Base-by-base conservation (phyloP, 1,140 invertebrate species). In the Calycopis cecrops region DNA sequence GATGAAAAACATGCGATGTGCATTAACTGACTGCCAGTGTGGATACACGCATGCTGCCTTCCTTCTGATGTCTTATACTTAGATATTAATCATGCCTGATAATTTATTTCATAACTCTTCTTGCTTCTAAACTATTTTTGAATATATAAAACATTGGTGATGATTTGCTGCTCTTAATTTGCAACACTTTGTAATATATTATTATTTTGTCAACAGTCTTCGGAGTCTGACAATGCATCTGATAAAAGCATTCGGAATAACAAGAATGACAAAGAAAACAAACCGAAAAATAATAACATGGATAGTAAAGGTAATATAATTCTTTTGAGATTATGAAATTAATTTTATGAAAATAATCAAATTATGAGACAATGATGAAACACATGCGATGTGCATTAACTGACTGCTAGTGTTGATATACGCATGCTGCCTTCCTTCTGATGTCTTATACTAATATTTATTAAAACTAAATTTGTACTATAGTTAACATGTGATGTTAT, bases 201-300 rank as follows among this genome's bases (percentile, higher is more conserved):
- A 49, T 38, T 52, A n/a, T 52, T 52, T 61, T 63, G 16, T 60
- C 57, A 60, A 59, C 72, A 79, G 69, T 87, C 84, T 3, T 88
- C 86, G 8, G 86, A 88, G 55, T 87, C 84, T 4, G 86, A 88
- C 59, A 85, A 85, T 57, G 75, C 74, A 9, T 82, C 83, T 0
- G 79, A 81, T 49, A 85, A 78, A 66, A 78, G 72, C 66, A 72
- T 72, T 17, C 71, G 76, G 4, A 73, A 86, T 64, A 83, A 85
- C 61, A 87, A 87, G 55, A 83, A 86, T 50, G 73, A 85, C 62
- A 87, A 87, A 53, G 77, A 85, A 55, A 83, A 85, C 56, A 80
- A 80, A 38, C 77, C 76, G 8, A 81, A 84, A 60, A 84, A 87
- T 54, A 85, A 87, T 60, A 87, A 87, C 62, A 75, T 70, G 9